Conservation (phyloP, 1,140 invertebrate species). For the Drosophila punjabiensis region DNA sequence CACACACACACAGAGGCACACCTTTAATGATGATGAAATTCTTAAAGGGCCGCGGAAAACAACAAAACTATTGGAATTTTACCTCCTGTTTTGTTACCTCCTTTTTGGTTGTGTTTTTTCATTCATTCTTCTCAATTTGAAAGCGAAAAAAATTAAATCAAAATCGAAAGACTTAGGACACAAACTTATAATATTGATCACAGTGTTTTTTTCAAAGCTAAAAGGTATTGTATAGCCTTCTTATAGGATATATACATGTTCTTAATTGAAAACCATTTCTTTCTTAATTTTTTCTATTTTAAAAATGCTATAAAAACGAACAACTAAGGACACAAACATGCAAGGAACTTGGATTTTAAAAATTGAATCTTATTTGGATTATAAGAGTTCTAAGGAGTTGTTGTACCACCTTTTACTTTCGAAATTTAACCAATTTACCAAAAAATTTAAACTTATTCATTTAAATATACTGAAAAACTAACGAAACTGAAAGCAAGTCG, state of each 20-base stretch:
- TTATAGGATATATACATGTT: too few relatives aligned
- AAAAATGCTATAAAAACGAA: neutral
- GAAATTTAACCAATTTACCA: too few relatives aligned
- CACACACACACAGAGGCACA: conserved; percentile 17
- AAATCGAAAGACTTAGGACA: conserved; percentile 56
- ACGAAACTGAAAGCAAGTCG: neutral
- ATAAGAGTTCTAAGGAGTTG: too few relatives aligned
- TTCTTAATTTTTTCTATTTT: neutral
- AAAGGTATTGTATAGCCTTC: too few relatives aligned
- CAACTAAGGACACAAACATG: conserved; percentile 34
- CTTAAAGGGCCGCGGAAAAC: conserved; percentile 55
- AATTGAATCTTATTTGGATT: neutral
- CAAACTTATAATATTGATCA: conserved; percentile 15
- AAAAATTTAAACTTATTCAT: neutral
- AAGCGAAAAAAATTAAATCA: conserved; percentile 15
- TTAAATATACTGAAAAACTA: neutral
- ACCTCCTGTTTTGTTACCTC: conserved; percentile 6
- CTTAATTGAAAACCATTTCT: too few relatives aligned
- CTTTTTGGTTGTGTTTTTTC: conserved; percentile 5
- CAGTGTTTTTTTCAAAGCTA: too few relatives aligned
- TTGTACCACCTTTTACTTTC: too few relatives aligned
- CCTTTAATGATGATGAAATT: conserved; percentile 67
- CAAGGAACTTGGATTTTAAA: neutral
- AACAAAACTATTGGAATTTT: conserved; percentile 50
- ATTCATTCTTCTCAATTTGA: conserved; percentile 13